Conservation (phyloP, 2,888 invertebrate species). For the Parnassius apollo region DNA sequence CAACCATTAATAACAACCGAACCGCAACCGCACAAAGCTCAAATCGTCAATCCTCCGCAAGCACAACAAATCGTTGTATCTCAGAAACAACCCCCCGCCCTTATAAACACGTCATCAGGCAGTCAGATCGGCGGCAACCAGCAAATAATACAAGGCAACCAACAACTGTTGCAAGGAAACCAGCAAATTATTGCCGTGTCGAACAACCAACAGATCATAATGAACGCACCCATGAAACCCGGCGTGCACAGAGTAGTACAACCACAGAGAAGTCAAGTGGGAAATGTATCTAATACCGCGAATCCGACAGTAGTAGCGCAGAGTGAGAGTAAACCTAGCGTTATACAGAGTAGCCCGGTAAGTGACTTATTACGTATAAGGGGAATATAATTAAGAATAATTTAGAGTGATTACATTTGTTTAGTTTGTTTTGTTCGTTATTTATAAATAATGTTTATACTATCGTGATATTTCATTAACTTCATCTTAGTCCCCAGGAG, state of each 20-base stretch:
- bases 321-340: constrained; percentile 51
- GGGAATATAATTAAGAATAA: too few species aligned
- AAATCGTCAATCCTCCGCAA: constrained; percentile 61
- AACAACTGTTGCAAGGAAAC: constrained; percentile 56
- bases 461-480: too few species aligned
- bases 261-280: constrained; percentile 56
- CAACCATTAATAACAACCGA: constrained; percentile 74
- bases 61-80: constrained; percentile 67
- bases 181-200: constrained; percentile 69
- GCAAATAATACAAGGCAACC: constrained; percentile 42
- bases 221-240: constrained; percentile 62
- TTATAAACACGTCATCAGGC: constrained; percentile 55
- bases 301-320: constrained; percentile 39
- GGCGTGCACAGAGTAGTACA: constrained; percentile 58
- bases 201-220: constrained; percentile 67
- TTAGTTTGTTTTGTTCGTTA: too few species aligned
- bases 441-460: too few species aligned
- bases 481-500: too few species aligned
- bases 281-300: constrained; percentile 39
- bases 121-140: constrained; percentile 51
- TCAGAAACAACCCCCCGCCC: constrained; percentile 66
- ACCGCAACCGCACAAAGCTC: constrained; percentile 80
- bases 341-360: constrained; percentile 54
- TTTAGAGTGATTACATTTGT: too few species aligned
- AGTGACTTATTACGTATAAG: constrained; percentile 30